A percentile compares a stretch with the other conserved stretches of the same genome.
Conservation (phyloP, 1,140 invertebrate genomes). For the Macrotrachela quadricornifera region DNA sequence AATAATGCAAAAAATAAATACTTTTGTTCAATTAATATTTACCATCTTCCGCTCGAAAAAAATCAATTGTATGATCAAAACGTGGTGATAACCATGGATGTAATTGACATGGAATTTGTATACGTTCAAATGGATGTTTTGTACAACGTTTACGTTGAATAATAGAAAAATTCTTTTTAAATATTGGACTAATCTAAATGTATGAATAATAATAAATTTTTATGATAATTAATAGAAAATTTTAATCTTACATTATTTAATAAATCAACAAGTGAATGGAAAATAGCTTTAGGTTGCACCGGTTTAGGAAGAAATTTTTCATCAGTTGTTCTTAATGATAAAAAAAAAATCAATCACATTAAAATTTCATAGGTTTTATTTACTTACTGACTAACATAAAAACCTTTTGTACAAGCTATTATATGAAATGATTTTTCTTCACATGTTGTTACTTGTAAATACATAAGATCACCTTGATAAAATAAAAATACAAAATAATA, state of each 20-base stretch:
- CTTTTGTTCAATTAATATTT: constrained; percentile 19
- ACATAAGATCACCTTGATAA: constrained; percentile 85
- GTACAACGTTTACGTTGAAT: constrained; percentile 68
- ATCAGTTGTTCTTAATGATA: constrained; percentile 45
- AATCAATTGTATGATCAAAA: constrained; percentile 78
- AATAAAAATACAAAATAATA: too few species aligned
- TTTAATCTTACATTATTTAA: constrained; percentile 42
- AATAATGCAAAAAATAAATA: neutral
- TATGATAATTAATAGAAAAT: too few species aligned
- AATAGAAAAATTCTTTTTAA: constrained; percentile 73
- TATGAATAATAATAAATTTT: too few species aligned
- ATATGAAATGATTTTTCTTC: constrained; percentile 91
- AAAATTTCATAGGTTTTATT: too few species aligned
- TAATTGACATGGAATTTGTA: constrained; percentile 85
- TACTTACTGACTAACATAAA: constrained; percentile 64
- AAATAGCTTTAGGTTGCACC: constrained; percentile 62
- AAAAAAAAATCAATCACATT: too few species aligned
- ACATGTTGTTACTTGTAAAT: constrained; percentile 74
- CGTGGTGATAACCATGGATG: constrained; percentile 67
- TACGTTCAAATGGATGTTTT: constrained; percentile 82
- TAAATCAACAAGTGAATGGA: constrained; percentile 83
- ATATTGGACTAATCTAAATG: constrained; percentile 44
- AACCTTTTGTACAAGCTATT: constrained; percentile 77
- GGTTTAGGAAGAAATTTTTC: constrained; percentile 86
- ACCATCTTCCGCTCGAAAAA: constrained; percentile 91